Evolutionary conservation across 92 coral and sea anemone genomes (phyloP).

Genomic region (Desmophyllum pertusum): DNA sequence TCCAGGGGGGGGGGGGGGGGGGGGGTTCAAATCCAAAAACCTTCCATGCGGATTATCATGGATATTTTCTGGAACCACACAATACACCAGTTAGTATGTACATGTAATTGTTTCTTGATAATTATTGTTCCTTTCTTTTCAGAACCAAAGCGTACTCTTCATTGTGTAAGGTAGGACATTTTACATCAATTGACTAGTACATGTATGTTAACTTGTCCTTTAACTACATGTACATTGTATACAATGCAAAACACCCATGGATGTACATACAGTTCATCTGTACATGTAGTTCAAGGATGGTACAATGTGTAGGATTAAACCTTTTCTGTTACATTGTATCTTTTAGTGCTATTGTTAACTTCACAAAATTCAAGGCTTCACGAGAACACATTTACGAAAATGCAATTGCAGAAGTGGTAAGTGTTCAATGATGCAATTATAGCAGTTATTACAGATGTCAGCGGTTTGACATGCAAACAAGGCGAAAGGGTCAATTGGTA

Average conservation of each 20-base stretch:
- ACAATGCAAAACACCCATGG: background rate
- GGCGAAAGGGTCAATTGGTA: too few species aligned
- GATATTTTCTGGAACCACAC: too few species aligned
- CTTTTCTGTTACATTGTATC: background rate
- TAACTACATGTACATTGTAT: background rate
- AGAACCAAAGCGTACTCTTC: constrained; percentile 72
- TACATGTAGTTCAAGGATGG: too few species aligned
- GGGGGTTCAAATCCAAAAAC: too few species aligned
- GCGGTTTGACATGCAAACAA: too few species aligned
- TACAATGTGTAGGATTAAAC: too few species aligned
- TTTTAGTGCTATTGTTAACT: constrained; percentile 86
- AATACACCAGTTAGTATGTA: too few species aligned
- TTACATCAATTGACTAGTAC: too few species aligned
- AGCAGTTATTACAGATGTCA: too few species aligned
- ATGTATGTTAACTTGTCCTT: background rate
- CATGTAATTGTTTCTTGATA: too few species aligned
- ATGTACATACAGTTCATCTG: background rate
- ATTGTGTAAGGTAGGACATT: constrained; percentile 60
- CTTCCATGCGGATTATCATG: too few species aligned
- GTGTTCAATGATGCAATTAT: background rate
- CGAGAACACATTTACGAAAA: constrained; percentile 68
- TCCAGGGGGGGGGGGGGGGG: too few species aligned
- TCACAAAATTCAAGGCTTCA: constrained; percentile 75
- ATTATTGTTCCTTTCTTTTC: constrained; percentile 18
- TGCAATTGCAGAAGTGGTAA: constrained; percentile 78